Conservation (phyloP, 2,113 vertebrate species). For the Lepisosteus osseus region DNA sequence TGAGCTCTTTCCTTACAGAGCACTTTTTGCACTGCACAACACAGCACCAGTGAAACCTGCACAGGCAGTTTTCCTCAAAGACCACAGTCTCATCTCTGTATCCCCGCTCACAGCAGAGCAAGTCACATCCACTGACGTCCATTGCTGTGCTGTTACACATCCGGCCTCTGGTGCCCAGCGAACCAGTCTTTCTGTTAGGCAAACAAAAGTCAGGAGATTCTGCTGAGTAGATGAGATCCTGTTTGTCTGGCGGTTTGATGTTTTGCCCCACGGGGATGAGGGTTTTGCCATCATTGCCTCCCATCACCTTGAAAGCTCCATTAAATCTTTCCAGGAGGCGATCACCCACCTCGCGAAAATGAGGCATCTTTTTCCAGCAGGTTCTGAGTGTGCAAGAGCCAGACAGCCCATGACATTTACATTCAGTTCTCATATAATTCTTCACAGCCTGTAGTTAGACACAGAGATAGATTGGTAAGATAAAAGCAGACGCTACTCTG, state of each 20-base stretch:
- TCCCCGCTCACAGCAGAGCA: slow-evolving; percentile 91
- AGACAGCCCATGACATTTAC: slow-evolving; percentile 93
- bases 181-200: slow-evolving; percentile 89
- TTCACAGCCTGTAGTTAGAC: slow-evolving; percentile 77
- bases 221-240: slow-evolving; percentile 91
- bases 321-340: slow-evolving; percentile 90
- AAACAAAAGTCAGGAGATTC: slow-evolving; percentile 95
- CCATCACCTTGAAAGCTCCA: slow-evolving; percentile 94
- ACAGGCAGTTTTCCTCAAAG: slow-evolving; percentile 93
- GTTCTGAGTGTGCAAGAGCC: slow-evolving; percentile 92
- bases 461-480: slow-evolving; percentile 61
- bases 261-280: slow-evolving; percentile 87
- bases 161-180: slow-evolving; percentile 84
- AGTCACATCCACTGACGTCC: slow-evolving; percentile 91
- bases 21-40: slow-evolving; percentile 96
- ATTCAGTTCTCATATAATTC: slow-evolving; percentile 92
- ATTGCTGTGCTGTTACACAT: slow-evolving; percentile 91
- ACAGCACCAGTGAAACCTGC: slow-evolving; percentile 97
- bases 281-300: slow-evolving; percentile 90
- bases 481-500: slow-evolving; percentile 65
- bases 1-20: slow-evolving; percentile 86
- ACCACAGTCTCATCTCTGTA: slow-evolving; percentile 84
- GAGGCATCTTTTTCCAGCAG: slow-evolving; percentile 97
- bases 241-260: slow-evolving; percentile 86
- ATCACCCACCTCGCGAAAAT: slow-evolving; percentile 90